phyloP scores from a whole-genome alignment of 2,797 vertebrate genomes.

The Pangasius mekongensis region DNA sequence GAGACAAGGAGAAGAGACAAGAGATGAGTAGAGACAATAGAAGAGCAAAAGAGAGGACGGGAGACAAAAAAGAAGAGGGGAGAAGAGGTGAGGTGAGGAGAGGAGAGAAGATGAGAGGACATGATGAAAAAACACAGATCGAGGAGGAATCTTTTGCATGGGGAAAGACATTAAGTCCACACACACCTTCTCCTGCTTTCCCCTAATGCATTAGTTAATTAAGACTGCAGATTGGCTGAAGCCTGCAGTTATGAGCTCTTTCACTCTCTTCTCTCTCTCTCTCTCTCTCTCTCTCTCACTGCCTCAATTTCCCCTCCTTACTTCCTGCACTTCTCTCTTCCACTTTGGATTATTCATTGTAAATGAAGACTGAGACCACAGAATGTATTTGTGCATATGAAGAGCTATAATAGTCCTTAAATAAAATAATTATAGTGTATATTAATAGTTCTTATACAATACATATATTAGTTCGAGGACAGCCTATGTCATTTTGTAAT shows the following conservation, averaged over 20 bases:
- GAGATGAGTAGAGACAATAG: neutral
- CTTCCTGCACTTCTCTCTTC: neutral
- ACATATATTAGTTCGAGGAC: neutral
- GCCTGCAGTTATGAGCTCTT: constrained; percentile 32
- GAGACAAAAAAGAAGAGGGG: neutral
- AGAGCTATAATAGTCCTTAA: neutral
- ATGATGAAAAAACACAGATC: neutral
- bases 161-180: constrained; percentile 45
- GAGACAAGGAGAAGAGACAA: neutral
- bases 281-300: neutral
- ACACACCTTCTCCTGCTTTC: constrained; percentile 34
- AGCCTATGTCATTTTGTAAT: neutral
- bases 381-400: neutral
- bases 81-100: neutral
- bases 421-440: neutral
- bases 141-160: constrained; percentile 6
- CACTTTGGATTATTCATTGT: neutral
- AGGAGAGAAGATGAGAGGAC: constrained; percentile 13
- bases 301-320: neutral
- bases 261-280: neutral
- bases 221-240: constrained; percentile 45
- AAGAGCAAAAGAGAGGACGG: neutral
- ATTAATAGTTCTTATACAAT: neutral
- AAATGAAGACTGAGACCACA: constrained; percentile 4
- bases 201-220: constrained; percentile 52